phyloP scores from a whole-genome alignment of 2,888 invertebrate species.

The Nowickia ferox region DNA sequence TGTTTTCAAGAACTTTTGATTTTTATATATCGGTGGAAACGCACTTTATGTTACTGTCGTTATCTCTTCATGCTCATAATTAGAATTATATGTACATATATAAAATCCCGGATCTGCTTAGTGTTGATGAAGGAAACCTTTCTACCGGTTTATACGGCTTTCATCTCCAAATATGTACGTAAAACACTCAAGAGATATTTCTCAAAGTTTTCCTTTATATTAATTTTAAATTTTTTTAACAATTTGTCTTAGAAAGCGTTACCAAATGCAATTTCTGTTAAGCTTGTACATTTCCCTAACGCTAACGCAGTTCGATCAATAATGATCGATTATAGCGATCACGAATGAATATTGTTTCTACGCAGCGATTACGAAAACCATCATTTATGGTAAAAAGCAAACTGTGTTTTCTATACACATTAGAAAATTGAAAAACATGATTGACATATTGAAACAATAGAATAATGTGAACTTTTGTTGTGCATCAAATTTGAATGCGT shows the following conservation, averaged over 20 bases:
- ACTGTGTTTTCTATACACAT: conserved; percentile 27
- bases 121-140: no score
- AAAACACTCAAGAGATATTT: neutral
- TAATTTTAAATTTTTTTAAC: neutral
- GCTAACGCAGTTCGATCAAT: conserved; percentile 55
- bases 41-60: no score
- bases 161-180: no score
- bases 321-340: conserved; percentile 59
- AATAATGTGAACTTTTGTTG: conserved; percentile 34
- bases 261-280: conserved; percentile 26
- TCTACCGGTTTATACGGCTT: no score
- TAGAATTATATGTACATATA: no score
- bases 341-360: conserved; percentile 30
- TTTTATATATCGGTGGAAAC: no score
- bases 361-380: conserved; percentile 44
- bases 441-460: conserved; percentile 70
- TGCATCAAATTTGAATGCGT: conserved; percentile 63
- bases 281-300: conserved; percentile 27
- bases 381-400: conserved; percentile 64
- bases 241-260: conserved; percentile 19
- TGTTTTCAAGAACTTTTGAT: no score
- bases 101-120: no score
- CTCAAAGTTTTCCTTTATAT: neutral
- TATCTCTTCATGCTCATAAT: no score
- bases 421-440: conserved; percentile 54